Evolutionary conservation across 2,888 invertebrate genomes (phyloP).

Genomic region (Bellardia bayeri): DNA sequence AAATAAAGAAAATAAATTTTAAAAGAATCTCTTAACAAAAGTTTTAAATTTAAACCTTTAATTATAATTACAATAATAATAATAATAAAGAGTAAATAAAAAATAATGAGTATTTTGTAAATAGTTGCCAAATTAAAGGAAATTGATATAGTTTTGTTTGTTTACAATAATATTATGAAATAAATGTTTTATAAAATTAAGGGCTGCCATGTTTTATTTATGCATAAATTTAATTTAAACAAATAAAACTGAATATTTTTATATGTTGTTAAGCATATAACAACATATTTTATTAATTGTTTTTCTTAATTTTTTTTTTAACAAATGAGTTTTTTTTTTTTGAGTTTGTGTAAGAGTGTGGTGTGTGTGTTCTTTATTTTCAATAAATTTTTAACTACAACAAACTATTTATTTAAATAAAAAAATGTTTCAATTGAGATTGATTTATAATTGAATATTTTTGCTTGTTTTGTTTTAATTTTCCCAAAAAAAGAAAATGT

Average conservation of each 20-base stretch:
- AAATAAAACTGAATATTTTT: constrained; percentile 2
- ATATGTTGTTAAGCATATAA: constrained; percentile 11
- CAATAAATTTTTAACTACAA: constrained; percentile 28
- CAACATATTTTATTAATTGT: background rate
- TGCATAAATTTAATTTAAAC: constrained; percentile 13
- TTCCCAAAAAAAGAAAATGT: constrained; percentile 19
- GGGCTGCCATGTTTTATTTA: constrained; percentile 42
- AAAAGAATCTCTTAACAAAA: background rate
- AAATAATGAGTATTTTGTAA: constrained; percentile 62
- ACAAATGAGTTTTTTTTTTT: constrained; percentile 6
- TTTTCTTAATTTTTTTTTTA: background rate
- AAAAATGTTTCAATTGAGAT: constrained; percentile 4
- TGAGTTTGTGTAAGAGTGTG: constrained; percentile 9
- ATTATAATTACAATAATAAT: constrained; percentile 17
- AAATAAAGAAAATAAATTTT: constrained; percentile 15
- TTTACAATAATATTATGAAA: constrained; percentile 3
- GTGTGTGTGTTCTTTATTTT: background rate
- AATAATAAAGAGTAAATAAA: constrained; percentile 32
- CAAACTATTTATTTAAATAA: constrained; percentile 47
- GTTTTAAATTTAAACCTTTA: constrained; percentile 13
- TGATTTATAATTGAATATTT: constrained; percentile 2
- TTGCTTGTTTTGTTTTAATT: constrained; percentile 3
- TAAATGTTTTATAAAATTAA: constrained; percentile 30
- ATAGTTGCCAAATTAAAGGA: constrained; percentile 67
- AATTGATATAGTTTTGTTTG: constrained; percentile 21